These are phyloP conservation scores for Syndactyla subalaris DNA, from an alignment of 2,797 vertebrate genomes.

Conservation along the genomic window DNA sequence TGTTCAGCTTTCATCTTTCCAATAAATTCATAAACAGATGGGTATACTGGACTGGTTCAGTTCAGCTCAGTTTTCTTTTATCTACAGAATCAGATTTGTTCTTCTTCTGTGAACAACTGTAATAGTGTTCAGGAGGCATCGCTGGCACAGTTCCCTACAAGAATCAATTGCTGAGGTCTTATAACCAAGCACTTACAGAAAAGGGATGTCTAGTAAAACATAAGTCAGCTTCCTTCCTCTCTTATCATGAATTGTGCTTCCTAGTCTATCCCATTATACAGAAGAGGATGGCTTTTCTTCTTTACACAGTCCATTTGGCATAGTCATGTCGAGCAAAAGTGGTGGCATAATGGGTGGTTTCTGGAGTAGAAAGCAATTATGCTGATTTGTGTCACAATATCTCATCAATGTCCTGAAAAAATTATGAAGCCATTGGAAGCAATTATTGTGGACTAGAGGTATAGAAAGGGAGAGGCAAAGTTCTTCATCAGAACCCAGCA, in stretches of 20 bases:
- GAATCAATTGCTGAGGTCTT: neutral
- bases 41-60: neutral
- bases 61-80: neutral
- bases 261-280: neutral
- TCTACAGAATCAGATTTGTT: neutral
- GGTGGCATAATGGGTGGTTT: rapidly evolving
- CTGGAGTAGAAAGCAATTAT: neutral
- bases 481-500: neutral
- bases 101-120: neutral
- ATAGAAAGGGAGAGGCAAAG: neutral
- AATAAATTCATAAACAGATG: neutral
- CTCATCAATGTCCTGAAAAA: neutral
- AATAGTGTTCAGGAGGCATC: neutral
- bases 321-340: neutral
- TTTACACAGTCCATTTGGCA: rapidly evolving
- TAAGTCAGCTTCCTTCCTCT: neutral
- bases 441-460: neutral
- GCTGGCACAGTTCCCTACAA: neutral
- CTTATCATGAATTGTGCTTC: neutral
- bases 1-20: neutral
- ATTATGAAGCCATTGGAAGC: neutral
- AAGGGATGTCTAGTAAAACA: neutral
- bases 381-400: neutral
- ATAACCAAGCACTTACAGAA: neutral
- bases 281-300: neutral